phyloP scores from a whole-genome alignment of 1,140 invertebrate species.

The Drosophila setifemur region DNA sequence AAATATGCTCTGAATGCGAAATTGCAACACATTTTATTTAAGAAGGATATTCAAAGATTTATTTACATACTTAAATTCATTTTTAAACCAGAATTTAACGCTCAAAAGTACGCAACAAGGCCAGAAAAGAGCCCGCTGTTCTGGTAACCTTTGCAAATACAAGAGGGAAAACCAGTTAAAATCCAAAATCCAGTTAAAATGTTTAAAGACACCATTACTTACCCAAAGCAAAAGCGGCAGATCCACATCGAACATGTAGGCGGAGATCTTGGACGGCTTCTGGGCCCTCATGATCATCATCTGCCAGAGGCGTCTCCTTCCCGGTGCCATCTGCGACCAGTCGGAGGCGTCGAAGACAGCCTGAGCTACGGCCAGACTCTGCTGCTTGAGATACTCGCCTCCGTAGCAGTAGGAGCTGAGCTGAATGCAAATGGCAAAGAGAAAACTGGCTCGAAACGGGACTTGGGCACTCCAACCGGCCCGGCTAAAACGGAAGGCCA shows the following conservation, averaged over 20 bases:
- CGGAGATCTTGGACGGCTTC: slow-evolving; percentile 16
- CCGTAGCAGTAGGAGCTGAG: slow-evolving; percentile 48
- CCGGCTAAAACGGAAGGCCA: slow-evolving; percentile 43
- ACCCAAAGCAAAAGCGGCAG: slow-evolving; percentile 52
- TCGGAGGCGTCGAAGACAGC: slow-evolving; percentile 24
- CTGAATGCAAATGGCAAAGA: slow-evolving; percentile 34
- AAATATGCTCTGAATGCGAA: no score
- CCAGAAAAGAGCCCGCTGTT: slow-evolving; percentile 46
- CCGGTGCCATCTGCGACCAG: slow-evolving; percentile 22
- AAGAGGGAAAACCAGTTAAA: background rate
- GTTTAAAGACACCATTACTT: background rate
- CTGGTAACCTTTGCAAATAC: slow-evolving; percentile 29
- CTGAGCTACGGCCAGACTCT: slow-evolving; percentile 15
- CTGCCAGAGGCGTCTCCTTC: slow-evolving; percentile 11
- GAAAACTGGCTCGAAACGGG: slow-evolving; percentile 39
- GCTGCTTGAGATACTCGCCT: slow-evolving; percentile 45
- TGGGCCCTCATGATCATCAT: slow-evolving; percentile 52
- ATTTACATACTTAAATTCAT: no score
- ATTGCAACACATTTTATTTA: no score
- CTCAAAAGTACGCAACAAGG: slow-evolving; percentile 42
- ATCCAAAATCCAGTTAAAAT: no score
- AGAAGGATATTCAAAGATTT: no score
- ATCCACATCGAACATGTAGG: slow-evolving; percentile 49
- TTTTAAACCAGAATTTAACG: background rate
- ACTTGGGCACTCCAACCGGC: slow-evolving; percentile 35